Conservation (phyloP, 2,888 invertebrate species). For the Andrena praecox region DNA sequence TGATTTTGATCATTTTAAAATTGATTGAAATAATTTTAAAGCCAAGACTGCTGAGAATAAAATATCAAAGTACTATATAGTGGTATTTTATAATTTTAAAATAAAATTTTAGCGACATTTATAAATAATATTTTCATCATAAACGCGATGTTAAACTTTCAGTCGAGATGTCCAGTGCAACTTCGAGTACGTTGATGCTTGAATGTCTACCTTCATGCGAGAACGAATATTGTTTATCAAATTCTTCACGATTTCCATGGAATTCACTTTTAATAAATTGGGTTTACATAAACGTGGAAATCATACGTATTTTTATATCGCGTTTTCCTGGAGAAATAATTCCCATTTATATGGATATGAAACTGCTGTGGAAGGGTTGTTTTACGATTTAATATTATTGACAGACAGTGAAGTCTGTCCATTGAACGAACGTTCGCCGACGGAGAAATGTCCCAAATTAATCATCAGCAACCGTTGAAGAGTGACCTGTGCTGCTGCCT, state of each 20-base stretch:
- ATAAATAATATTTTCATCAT: background rate
- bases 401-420: background rate
- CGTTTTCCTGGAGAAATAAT: background rate
- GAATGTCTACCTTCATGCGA: background rate
- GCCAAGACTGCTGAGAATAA: too few species aligned
- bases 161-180: background rate
- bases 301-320: background rate
- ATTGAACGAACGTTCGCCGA: background rate
- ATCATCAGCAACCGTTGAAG: background rate
- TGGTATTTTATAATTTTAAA: background rate
- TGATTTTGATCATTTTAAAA: too few species aligned
- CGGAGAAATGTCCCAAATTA: background rate
- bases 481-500: background rate
- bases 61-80: too few species aligned
- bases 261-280: background rate
- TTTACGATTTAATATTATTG: background rate
- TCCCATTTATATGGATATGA: constrained; percentile 1
- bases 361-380: background rate
- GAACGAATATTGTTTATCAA: background rate
- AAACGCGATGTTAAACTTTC: background rate
- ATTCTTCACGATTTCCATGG: background rate
- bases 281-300: background rate
- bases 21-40: too few species aligned
- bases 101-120: background rate
- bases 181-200: background rate